These are phyloP conservation scores for Tenualosa ilisha DNA, from an alignment of 2,797 vertebrate species.

Conservation along the genomic window DNA sequence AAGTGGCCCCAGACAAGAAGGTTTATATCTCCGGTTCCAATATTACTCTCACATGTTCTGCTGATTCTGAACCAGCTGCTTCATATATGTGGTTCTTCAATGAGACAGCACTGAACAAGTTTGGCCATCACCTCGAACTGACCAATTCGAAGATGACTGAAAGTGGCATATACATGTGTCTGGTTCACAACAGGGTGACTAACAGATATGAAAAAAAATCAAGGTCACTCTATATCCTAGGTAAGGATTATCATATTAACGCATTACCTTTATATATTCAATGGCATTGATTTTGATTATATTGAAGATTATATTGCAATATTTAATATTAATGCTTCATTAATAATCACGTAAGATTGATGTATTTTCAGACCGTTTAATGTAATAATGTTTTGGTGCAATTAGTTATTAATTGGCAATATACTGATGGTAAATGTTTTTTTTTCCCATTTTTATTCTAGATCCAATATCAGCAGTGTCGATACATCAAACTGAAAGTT, in stretches of 20 bases:
- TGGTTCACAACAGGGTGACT: background rate
- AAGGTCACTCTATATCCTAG: background rate
- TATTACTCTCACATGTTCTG: constrained; percentile 65
- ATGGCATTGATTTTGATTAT: background rate
- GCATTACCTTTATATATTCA: background rate
- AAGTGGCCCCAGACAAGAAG: constrained; percentile 33
- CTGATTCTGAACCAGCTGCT: constrained; percentile 62
- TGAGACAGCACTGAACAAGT: background rate
- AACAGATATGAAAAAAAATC: background rate
- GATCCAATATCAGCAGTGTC: constrained; percentile 57
- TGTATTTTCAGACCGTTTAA: background rate
- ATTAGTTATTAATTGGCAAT: background rate
- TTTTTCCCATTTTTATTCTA: constrained; percentile 36
- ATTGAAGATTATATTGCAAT: background rate
- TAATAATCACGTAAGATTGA: too few relatives aligned
- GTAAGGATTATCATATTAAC: background rate
- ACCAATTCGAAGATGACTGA: constrained; percentile 34
- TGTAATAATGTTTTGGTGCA: background rate
- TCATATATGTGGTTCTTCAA: constrained; percentile 62
- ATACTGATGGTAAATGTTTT: background rate
- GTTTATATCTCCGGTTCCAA: constrained; percentile 59
- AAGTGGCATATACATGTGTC: background rate
- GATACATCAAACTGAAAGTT: constrained; percentile 35
- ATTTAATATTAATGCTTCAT: background rate
- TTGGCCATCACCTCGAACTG: background rate